Evolutionary conservation across 1,140 invertebrate species (phyloP).

Genomic region (Diprion similis): DNA sequence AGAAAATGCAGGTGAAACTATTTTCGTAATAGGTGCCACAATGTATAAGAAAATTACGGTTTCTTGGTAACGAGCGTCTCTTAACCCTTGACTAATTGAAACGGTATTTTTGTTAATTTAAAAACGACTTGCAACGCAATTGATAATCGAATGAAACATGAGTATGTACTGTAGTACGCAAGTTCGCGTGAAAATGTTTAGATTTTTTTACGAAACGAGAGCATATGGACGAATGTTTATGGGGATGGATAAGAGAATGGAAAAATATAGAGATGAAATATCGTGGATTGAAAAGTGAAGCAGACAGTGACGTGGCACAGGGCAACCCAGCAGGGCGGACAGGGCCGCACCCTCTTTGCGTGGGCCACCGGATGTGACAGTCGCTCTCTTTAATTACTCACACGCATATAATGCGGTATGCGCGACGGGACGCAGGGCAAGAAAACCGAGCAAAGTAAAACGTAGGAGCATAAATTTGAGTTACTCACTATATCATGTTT

Average conservation of each 20-base stretch:
- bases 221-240: not conserved
- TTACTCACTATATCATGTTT: slow-evolving; percentile 13
- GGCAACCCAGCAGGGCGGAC: slow-evolving; percentile 39
- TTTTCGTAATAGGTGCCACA: not conserved
- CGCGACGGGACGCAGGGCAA: not conserved
- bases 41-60: no score
- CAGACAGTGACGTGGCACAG: slow-evolving; percentile 31
- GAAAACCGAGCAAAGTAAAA: not conserved
- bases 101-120: no score
- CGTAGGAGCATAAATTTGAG: slow-evolving; percentile 7
- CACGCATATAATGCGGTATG: slow-evolving; percentile 40
- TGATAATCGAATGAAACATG: no score
- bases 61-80: no score
- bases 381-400: slow-evolving; percentile 63
- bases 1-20: slow-evolving; percentile 1
- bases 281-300: slow-evolving; percentile 1
- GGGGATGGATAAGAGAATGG: no score
- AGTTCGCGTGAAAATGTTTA: no score
- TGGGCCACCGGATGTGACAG: slow-evolving; percentile 63
- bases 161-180: no score
- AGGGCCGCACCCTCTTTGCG: slow-evolving; percentile 59
- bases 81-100: no score
- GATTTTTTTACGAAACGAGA: no score
- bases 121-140: no score
- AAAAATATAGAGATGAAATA: not conserved